Conservation (phyloP, 2,888 invertebrate species). For the Diarsia dahlii region DNA sequence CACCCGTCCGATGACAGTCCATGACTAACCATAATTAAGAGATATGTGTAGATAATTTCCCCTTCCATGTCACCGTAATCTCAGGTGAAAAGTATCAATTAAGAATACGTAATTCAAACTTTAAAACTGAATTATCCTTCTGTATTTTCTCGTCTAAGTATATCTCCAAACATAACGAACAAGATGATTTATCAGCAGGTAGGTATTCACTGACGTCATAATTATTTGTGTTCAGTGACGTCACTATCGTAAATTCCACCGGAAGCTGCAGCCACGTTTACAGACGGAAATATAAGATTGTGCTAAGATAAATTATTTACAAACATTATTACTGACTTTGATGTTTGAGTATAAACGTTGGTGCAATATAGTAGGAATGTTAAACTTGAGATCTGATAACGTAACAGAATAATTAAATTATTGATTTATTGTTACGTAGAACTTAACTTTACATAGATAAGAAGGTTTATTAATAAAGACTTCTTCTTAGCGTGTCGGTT, state of each 20-base stretch:
- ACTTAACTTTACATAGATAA: background rate
- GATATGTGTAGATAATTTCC: too few relatives aligned
- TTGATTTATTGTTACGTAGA: background rate
- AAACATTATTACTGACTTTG: slow-evolving; percentile 47
- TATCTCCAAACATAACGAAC: slow-evolving; percentile 15
- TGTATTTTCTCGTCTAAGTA: slow-evolving; percentile 1
- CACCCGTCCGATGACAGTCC: too few relatives aligned
- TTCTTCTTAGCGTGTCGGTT: too few relatives aligned
- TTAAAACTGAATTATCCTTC: slow-evolving; percentile 17
- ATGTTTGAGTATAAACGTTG: slow-evolving; percentile 40
- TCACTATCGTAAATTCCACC: slow-evolving; percentile 43
- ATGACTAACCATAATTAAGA: too few relatives aligned
- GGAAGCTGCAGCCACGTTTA: slow-evolving; percentile 51
- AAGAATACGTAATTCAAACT: too few relatives aligned
- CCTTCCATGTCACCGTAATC: too few relatives aligned
- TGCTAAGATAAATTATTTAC: slow-evolving; percentile 55
- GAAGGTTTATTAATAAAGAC: background rate
- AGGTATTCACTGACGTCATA: slow-evolving; percentile 48
- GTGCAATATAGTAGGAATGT: background rate
- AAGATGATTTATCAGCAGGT: slow-evolving; percentile 40
- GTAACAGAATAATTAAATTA: slow-evolving; percentile 10
- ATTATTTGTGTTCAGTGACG: slow-evolving; percentile 40
- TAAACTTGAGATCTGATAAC: slow-evolving; percentile 17
- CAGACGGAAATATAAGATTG: slow-evolving; percentile 56
- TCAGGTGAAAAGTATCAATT: too few relatives aligned